Evolutionary conservation across 1,140 invertebrate species (phyloP).

Genomic region (Tetramorium simillimum): DNA sequence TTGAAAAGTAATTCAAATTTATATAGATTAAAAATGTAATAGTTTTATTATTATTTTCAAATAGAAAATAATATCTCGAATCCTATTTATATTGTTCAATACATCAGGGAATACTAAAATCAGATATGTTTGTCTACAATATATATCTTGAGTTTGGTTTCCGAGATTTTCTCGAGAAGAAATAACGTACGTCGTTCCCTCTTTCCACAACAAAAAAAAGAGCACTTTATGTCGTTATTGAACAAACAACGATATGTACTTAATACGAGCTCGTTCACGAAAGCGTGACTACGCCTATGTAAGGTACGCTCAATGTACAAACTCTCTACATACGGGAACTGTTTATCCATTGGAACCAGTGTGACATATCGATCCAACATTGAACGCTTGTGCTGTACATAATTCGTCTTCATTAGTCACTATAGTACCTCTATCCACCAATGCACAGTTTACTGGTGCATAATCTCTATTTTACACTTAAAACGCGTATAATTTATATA

Average conservation of each 20-base stretch:
- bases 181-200: background rate
- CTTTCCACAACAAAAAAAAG: conserved; percentile 14
- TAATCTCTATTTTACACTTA: conserved; percentile 5
- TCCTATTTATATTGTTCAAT: background rate
- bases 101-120: background rate
- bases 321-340: conserved; percentile 2
- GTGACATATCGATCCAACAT: conserved; percentile 52
- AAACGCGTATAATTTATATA: background rate
- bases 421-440: background rate
- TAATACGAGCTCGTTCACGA: conserved; percentile 41
- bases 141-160: background rate
- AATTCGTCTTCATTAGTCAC: conserved; percentile 44
- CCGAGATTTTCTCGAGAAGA: background rate
- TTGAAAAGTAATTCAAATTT: background rate
- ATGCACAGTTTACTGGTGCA: background rate
- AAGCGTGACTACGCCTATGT: conserved; percentile 38
- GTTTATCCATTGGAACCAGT: conserved; percentile 34
- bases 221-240: conserved; percentile 51
- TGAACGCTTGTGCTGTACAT: conserved; percentile 8
- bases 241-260: conserved; percentile 54
- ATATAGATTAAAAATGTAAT: background rate
- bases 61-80: conserved; percentile 2
- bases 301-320: background rate
- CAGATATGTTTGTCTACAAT: background rate
- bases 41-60: background rate